Conservation (phyloP, 2,797 vertebrate species). For the Phrynocephalus guinanensis region DNA sequence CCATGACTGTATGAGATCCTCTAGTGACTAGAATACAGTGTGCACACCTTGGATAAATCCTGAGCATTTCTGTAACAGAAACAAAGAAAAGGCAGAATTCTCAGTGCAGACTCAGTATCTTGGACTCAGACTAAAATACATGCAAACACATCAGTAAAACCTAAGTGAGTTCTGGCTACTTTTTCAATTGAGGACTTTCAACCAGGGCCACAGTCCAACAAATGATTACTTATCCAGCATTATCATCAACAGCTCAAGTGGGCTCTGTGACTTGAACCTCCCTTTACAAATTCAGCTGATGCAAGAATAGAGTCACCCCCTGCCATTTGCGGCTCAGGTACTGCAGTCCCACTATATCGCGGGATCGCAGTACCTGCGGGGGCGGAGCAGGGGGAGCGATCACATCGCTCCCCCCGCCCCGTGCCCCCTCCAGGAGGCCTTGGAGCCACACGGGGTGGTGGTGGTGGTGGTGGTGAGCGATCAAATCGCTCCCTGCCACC, state of each 20-base stretch:
- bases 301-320: no score
- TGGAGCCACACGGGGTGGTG: no score
- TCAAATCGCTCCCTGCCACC: no score
- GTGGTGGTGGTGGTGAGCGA: no score
- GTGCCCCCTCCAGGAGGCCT: no score
- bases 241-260: background rate
- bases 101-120: background rate
- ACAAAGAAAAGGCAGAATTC: background rate
- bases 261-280: background rate
- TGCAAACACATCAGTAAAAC: background rate
- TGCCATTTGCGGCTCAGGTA: no score
- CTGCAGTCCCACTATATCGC: no score
- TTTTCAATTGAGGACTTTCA: background rate
- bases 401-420: no score
- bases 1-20: background rate
- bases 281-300: background rate
- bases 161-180: background rate
- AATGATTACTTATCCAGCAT: background rate
- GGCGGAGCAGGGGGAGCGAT: no score
- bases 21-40: background rate
- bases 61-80: background rate
- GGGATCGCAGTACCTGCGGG: no score
- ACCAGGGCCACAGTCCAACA: background rate
- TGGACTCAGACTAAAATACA: background rate
- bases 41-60: background rate